phyloP scores from a whole-genome alignment of 2,888 invertebrate species.

The Pherbina coryleti region DNA sequence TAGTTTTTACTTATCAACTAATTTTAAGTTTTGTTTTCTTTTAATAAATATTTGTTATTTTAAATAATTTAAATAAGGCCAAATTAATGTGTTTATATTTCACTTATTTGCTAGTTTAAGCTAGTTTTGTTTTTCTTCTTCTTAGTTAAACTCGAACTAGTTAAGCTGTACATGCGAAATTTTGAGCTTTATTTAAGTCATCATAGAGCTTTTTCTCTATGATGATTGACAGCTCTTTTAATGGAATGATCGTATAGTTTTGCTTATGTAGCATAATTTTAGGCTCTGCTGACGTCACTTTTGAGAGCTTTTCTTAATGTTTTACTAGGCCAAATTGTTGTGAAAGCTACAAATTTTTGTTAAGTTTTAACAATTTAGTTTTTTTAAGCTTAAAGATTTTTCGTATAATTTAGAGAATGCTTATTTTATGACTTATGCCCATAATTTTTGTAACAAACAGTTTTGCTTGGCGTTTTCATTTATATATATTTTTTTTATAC shows the following conservation, averaged over 20 bases:
- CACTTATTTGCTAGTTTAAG: constrained; percentile 27
- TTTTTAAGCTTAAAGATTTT: constrained; percentile 37
- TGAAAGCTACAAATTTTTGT: constrained; percentile 1
- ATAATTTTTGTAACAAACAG: no score
- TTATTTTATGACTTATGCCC: constrained; percentile 5
- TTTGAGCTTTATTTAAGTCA: not conserved
- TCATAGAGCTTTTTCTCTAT: not conserved
- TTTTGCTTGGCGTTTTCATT: no score
- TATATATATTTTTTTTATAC: constrained; percentile 8
- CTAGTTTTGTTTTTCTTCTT: constrained; percentile 23
- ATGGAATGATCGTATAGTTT: constrained; percentile 63
- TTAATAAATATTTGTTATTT: constrained; percentile 42
- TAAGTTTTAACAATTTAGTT: constrained; percentile 5
- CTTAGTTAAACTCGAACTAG: not conserved
- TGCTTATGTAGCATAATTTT: constrained; percentile 21
- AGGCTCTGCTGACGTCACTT: not conserved
- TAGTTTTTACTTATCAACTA: constrained; percentile 41
- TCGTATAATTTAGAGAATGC: constrained; percentile 30
- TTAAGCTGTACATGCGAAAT: constrained; percentile 57
- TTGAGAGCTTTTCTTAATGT: not conserved
- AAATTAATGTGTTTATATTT: constrained; percentile 59
- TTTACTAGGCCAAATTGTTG: constrained; percentile 39
- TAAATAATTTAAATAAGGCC: constrained; percentile 66
- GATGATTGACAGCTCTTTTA: constrained; percentile 42
- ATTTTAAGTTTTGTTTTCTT: constrained; percentile 39